phyloP scores from a whole-genome alignment of 1,140 invertebrate genomes.

The Colletes gigas region DNA sequence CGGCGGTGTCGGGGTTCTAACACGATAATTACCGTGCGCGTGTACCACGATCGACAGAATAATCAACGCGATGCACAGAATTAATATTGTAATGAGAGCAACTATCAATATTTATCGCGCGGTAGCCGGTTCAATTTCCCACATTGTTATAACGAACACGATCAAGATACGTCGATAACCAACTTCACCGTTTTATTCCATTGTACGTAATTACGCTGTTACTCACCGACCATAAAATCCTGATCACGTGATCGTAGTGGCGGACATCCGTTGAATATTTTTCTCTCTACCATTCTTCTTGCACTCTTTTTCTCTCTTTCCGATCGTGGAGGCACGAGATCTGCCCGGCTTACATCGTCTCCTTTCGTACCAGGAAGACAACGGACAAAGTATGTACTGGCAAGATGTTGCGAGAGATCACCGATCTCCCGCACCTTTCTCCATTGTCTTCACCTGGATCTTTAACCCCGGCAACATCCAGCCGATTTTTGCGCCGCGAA shows the following conservation, averaged over 20 bases:
- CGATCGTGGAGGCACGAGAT: neutral
- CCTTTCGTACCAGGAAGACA: slow-evolving; percentile 26
- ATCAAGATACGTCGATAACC: slow-evolving; percentile 55
- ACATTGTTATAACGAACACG: slow-evolving; percentile 52
- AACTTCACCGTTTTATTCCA: slow-evolving; percentile 56
- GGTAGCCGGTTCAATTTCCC: slow-evolving; percentile 42
- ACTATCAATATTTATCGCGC: slow-evolving; percentile 57
- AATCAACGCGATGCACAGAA: slow-evolving; percentile 15
- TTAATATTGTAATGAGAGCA: slow-evolving; percentile 36
- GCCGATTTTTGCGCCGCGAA: slow-evolving; percentile 8
- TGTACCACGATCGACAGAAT: slow-evolving; percentile 21
- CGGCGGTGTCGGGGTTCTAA: neutral
- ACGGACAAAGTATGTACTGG: slow-evolving; percentile 11
- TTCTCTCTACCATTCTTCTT: neutral
- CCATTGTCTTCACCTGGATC: slow-evolving; percentile 41
- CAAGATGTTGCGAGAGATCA: slow-evolving; percentile 41
- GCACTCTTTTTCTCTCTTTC: neutral
- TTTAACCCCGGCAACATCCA: slow-evolving; percentile 21
- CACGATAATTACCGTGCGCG: slow-evolving; percentile 15
- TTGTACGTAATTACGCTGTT: slow-evolving; percentile 58
- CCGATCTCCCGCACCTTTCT: slow-evolving; percentile 39
- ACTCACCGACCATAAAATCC: slow-evolving; percentile 61
- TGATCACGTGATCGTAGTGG: slow-evolving; percentile 37
- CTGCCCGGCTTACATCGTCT: neutral
- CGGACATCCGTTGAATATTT: slow-evolving; percentile 53